These are phyloP conservation scores for Pseudopodoces humilis DNA, from an alignment of 2,113 vertebrate genomes.

Conservation along the genomic window DNA sequence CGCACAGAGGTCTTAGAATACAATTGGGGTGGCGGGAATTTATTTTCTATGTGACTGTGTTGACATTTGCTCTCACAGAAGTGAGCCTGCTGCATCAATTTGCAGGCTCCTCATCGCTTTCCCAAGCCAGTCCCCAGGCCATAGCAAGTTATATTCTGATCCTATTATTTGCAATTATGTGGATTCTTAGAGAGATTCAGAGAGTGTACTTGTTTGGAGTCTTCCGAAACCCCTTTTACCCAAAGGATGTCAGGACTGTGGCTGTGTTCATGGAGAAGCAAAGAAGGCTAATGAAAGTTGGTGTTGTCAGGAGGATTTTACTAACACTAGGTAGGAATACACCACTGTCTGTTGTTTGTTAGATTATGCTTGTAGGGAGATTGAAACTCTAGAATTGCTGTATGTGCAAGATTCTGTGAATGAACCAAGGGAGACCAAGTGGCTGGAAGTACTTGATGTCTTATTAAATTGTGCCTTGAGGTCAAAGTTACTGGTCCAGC, in stretches of 20 bases:
- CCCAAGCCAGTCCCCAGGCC: constrained; percentile 76
- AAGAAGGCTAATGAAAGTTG: constrained; percentile 82
- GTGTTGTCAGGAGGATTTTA: constrained; percentile 85
- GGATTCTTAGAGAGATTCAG: constrained; percentile 90
- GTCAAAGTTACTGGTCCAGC: background rate
- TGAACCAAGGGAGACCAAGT: background rate
- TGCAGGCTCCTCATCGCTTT: constrained; percentile 67
- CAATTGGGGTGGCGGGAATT: constrained; percentile 80
- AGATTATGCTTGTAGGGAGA: constrained; percentile 39
- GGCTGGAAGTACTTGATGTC: background rate
- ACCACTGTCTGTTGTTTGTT: constrained; percentile 26
- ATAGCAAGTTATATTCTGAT: constrained; percentile 85
- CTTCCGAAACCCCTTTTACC: constrained; percentile 92
- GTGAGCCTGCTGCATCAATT: constrained; percentile 86
- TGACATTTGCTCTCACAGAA: constrained; percentile 82
- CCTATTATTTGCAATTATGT: constrained; percentile 78
- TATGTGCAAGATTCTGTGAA: background rate
- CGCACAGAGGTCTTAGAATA: constrained; percentile 64
- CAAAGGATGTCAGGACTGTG: constrained; percentile 84
- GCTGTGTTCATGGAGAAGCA: constrained; percentile 85
- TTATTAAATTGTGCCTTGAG: background rate
- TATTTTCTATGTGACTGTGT: constrained; percentile 77
- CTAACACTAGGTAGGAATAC: constrained; percentile 87
- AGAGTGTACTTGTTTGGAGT: constrained; percentile 88
- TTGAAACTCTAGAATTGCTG: background rate